Evolutionary conservation across 23 tunicate species (phyloP).

Genomic region (Styela clava): DNA sequence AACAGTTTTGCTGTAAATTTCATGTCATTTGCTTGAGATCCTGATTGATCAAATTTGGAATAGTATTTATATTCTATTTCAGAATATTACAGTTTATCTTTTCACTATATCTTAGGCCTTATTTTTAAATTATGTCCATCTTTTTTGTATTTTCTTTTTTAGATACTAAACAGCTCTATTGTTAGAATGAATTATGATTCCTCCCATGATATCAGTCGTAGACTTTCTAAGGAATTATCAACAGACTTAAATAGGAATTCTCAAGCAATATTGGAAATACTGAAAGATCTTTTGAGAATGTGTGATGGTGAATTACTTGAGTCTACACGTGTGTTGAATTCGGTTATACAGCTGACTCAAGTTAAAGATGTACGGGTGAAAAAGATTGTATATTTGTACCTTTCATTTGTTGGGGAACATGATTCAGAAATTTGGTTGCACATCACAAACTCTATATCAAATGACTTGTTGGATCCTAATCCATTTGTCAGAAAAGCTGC

Average conservation of each 20-base stretch:
- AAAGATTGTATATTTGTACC: constrained; percentile 60
- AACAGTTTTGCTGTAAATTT: too few relatives aligned
- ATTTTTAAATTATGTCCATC: too few relatives aligned
- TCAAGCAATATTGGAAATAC: not conserved
- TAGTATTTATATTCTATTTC: too few relatives aligned
- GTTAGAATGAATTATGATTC: constrained; percentile 8
- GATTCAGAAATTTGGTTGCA: constrained; percentile 46
- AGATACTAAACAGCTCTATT: too few relatives aligned
- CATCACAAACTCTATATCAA: constrained; percentile 39
- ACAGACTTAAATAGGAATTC: not conserved
- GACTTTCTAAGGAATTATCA: not conserved
- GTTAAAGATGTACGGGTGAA: constrained; percentile 46
- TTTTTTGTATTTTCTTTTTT: too few relatives aligned
- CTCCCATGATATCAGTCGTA: not conserved
- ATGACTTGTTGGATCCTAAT: constrained; percentile 52
- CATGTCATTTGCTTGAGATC: too few relatives aligned
- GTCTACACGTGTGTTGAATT: not conserved
- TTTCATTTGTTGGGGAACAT: constrained; percentile 32
- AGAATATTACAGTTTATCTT: too few relatives aligned
- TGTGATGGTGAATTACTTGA: constrained; percentile 9
- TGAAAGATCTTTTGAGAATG: constrained; percentile 7
- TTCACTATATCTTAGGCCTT: too few relatives aligned
- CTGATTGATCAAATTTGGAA: too few relatives aligned
- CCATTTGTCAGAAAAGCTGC: constrained; percentile 37
- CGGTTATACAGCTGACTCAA: constrained; percentile 32